A percentile compares a stretch with the other conserved stretches of the same genome.
Conservation (phyloP, 1,140 invertebrate species). For the Caenorhabditis tropicalis region DNA sequence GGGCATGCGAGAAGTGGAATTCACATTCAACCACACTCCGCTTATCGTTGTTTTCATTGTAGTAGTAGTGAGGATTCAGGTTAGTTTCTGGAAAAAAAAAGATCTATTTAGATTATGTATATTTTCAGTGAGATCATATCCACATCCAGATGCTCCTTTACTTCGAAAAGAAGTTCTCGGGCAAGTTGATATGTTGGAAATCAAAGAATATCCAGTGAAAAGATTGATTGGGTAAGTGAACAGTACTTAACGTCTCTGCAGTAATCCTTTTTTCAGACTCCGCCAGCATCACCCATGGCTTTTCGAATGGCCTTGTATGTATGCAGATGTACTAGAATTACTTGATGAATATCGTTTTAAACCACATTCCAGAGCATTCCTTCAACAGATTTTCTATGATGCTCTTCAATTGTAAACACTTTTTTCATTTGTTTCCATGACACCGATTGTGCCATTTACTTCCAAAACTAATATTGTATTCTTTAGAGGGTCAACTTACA, state of each 20-base stretch:
- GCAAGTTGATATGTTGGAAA: constrained; percentile 52
- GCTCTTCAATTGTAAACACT: constrained; percentile 33
- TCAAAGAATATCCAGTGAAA: constrained; percentile 50
- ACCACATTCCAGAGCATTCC: constrained; percentile 47
- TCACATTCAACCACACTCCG: constrained; percentile 35
- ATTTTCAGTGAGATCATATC: constrained; percentile 30
- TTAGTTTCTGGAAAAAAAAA: not conserved
- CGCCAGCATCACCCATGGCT: constrained; percentile 47
- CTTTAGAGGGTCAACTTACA: too few relatives aligned
- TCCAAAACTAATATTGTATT: too few relatives aligned
- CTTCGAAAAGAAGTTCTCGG: constrained; percentile 40
- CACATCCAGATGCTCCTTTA: not conserved
- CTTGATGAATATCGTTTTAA: constrained; percentile 54
- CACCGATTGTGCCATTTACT: not conserved
- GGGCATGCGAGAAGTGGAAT: constrained; percentile 44
- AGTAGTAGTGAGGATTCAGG: constrained; percentile 21
- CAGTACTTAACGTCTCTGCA: not conserved
- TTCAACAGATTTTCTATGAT: constrained; percentile 53
- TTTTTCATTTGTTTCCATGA: not conserved
- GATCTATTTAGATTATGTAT: not conserved
- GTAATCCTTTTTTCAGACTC: constrained; percentile 18
- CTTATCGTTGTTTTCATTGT: constrained; percentile 50
- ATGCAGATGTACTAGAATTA: constrained; percentile 52
- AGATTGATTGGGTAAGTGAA: constrained; percentile 39
- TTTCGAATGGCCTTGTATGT: constrained; percentile 56